Evolutionary conservation across 2,113 vertebrate genomes (phyloP), one percentile per base, ranked within the genome.

Genomic region (Prionailurus bengalensis): DNA sequence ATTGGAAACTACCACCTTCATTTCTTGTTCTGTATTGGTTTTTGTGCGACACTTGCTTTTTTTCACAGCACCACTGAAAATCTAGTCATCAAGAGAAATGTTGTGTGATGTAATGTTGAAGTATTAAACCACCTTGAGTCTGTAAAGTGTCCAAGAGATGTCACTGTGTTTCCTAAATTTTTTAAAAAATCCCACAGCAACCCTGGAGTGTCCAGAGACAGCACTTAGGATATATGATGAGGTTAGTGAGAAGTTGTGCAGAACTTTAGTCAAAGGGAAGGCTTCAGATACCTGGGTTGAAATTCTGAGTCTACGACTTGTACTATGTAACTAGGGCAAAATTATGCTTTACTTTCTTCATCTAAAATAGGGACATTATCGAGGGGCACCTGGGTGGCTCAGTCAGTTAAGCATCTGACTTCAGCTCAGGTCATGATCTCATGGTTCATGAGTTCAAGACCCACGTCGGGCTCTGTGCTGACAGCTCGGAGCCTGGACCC

Each of bases 21-120:
- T 61, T 83, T 92, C 76, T 73, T 45, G 39, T 78, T 82, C 53
- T 74, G 48, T 11, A 13, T 25, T 53, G 21, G 12, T 7, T 70
- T 96, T 76, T 48, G 17, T 36, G 17, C 78, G 31, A 74, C 65
- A 79, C 15, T 3, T 89, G 45, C 14, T 82, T 81, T 96, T 73
- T 66, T 31, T 33, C 66, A 71, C 8, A 95, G 31, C 73, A 90
- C 17, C 33, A 7, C 19, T 86, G 27, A 95, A 96, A 92, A 70
- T 25, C 15, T 39, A 55, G n/a, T 85, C 65, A 78, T 63, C 17
- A 39, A 63, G 53, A 89, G 9, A n/a, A 93, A 73, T 25, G 12
- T 14, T 74, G 25, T 89, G 19, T 82, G n/a, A 71, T 65, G 13
- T 83, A 29, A 78, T 45, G 53, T 25, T 78, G 68, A 78, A 95